Evolutionary conservation across 2,888 invertebrate genomes (phyloP).

Genomic region (Ceratothoa steindachneri): DNA sequence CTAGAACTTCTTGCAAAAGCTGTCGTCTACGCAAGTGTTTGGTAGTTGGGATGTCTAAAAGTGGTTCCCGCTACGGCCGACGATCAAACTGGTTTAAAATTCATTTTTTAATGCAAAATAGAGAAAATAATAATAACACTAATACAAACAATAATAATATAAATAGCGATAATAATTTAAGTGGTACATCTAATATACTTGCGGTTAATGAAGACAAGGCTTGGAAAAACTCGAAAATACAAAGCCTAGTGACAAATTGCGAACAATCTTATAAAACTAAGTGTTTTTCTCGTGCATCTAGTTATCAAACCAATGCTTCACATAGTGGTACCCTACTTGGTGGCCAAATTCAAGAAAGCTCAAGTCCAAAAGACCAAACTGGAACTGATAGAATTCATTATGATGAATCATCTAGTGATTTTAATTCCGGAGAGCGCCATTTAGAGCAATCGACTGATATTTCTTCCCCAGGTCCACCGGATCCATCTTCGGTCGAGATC

Average conservation of each 20-base stretch:
- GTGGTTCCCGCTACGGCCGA: conserved; percentile 53
- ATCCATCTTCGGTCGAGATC: neutral
- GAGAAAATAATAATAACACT: neutral
- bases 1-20: conserved; percentile 53
- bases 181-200: neutral
- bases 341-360: too few species aligned
- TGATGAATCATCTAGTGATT: too few species aligned
- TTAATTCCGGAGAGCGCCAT: too few species aligned
- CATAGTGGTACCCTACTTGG: too few species aligned
- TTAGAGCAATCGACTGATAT: neutral
- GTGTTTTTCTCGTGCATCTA: too few species aligned
- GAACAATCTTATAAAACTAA: too few species aligned
- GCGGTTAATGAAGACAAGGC: too few species aligned
- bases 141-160: neutral
- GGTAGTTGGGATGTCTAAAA: conserved; percentile 53
- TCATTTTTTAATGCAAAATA: conserved; percentile 52
- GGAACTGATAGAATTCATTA: too few species aligned
- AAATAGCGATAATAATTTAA: neutral
- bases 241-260: too few species aligned
- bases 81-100: conserved; percentile 55
- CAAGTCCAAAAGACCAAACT: too few species aligned
- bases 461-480: neutral
- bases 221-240: too few species aligned
- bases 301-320: too few species aligned
- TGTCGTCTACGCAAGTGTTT: conserved; percentile 53